Base-by-base conservation (phyloP, 2,888 invertebrate species). In the Agrilus biguttatus region DNA sequence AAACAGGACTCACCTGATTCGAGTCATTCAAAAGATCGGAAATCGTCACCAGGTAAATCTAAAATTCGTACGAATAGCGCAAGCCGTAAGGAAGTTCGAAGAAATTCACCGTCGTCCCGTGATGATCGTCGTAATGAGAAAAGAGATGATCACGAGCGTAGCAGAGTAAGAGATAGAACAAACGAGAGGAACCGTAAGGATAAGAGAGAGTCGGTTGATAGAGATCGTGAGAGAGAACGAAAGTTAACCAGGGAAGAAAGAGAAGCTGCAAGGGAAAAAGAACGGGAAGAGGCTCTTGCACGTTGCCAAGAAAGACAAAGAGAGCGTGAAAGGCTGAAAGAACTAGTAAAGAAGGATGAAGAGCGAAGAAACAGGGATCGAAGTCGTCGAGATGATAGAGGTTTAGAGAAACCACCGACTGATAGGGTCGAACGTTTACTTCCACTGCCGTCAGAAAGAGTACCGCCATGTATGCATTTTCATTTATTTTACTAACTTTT, bases 301-400 rank as follows among this genome's bases (percentile, higher is more conserved):
- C 70, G 84, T 48, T 80, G 81, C 41, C 75, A 84, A 43, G 72
- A 73, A 47, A 61, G 73, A 8, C 72, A 71, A 72, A 71, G 66
- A 8, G 73, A 71, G 49, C 58, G 73, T 1, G 72, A 72, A 46
- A 59, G 70, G 21, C 59, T 70, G n/a, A 69, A 69, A 47, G 67
- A 66, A 50, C 53, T 63, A 33, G 61, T 60, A 28, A 66, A 62
- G 44, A 67, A 73, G 48, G 80, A 74, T 49, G 66, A 72, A 8
- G 73, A 75, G 45, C 66, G 70, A 43, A 69, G 73, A 53, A 62
- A 77, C 49, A 65, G 71, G 48, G 55, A 66, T 46, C 60, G 69
- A 13, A 63, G 69, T 10, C 62, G 74, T 33, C 70, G 74, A 38
- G 65, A 69, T 40, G 71, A 73, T 43, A 72, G 76, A 52, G 75